Conservation (phyloP, 2,888 invertebrate species). For the Bursaphelenchus okinawaensis region DNA sequence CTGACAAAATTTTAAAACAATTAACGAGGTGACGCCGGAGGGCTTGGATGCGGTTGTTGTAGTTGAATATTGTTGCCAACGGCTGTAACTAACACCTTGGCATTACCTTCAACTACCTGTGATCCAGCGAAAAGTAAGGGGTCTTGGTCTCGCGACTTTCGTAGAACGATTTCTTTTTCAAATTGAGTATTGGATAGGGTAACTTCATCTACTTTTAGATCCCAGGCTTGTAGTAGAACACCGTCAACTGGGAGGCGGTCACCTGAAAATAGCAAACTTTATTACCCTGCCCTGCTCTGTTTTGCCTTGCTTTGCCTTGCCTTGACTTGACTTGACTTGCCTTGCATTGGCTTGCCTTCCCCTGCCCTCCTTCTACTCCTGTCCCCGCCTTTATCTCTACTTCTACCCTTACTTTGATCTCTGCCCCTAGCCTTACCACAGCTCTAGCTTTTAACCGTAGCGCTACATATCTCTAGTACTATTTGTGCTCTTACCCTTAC, state of each 20-base stretch:
- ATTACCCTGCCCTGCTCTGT: too few species aligned
- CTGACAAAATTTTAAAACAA: neutral
- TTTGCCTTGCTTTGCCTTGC: too few species aligned
- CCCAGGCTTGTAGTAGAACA: constrained; percentile 92
- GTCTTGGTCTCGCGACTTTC: constrained; percentile 53
- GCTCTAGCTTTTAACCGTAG: too few species aligned
- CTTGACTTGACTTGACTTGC: too few species aligned
- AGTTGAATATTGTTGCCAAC: constrained; percentile 97
- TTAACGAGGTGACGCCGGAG: neutral
- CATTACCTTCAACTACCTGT: constrained; percentile 99
- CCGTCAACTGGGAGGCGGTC: constrained; percentile 97
- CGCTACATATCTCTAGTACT: too few species aligned
- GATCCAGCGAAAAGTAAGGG: constrained; percentile 63
- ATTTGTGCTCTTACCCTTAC: too few species aligned
- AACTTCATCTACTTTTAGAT: constrained; percentile 77
- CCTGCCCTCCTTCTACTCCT: too few species aligned
- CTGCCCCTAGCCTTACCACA: too few species aligned
- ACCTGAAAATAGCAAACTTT: too few species aligned
- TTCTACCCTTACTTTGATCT: too few species aligned
- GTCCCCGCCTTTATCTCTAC: too few species aligned
- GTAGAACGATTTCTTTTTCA: constrained; percentile 46
- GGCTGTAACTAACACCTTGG: constrained; percentile 87
- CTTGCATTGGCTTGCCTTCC: too few species aligned
- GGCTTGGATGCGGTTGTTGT: constrained; percentile 64
- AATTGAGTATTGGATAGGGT: constrained; percentile 56